phyloP scores from a whole-genome alignment of 2,113 vertebrate genomes.

The Grantiella picta region DNA sequence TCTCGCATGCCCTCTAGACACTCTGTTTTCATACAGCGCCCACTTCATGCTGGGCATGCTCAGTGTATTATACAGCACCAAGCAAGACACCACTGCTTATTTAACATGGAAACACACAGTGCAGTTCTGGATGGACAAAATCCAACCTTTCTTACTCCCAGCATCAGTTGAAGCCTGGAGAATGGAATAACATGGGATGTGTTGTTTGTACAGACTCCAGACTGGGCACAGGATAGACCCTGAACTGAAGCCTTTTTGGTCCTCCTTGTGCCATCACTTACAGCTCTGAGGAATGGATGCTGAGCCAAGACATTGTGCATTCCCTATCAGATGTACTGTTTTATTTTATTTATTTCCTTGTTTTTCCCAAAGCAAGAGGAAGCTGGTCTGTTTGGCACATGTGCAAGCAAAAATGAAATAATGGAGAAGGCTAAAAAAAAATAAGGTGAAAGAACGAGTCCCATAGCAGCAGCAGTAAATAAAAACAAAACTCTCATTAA shows the following conservation, averaged over 20 bases:
- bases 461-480: neutral
- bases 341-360: neutral
- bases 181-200: neutral
- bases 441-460: neutral
- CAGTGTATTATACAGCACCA: neutral
- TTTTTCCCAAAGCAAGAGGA: neutral
- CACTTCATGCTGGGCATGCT: neutral
- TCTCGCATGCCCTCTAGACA: neutral
- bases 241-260: neutral
- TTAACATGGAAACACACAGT: neutral
- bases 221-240: neutral
- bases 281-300: neutral
- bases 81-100: neutral
- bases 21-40: neutral
- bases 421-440: fast-evolving
- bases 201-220: neutral
- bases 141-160: neutral
- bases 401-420: neutral
- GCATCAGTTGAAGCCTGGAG: neutral
- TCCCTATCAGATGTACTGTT: neutral
- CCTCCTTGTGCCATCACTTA: neutral
- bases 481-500: slow-evolving; percentile 6
- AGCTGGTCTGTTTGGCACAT: neutral
- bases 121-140: neutral
- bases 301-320: neutral